A percentile compares a stretch with the other conserved stretches of the same genome.
phyloP scores from a whole-genome alignment of 2,113 vertebrate species.

The Vanacampus margaritifer region DNA sequence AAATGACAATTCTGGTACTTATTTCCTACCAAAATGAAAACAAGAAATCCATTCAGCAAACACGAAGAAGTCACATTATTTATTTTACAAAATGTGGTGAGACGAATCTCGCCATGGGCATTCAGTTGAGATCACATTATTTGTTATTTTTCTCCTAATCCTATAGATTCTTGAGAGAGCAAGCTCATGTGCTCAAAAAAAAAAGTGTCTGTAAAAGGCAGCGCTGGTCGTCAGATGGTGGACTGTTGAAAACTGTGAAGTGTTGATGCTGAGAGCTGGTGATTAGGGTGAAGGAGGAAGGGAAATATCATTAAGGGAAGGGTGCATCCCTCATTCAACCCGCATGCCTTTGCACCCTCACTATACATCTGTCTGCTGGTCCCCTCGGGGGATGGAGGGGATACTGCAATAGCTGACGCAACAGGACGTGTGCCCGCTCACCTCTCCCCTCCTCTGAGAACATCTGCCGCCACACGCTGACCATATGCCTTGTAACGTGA shows the following conservation, averaged over 20 bases:
- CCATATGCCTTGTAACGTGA: conserved; percentile 51
- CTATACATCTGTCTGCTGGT: conserved; percentile 45
- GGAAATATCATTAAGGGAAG: conserved; percentile 33
- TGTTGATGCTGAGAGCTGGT: conserved; percentile 6
- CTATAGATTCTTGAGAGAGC: background rate
- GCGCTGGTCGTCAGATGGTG: background rate
- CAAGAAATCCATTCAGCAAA: too few species aligned
- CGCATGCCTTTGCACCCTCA: conserved; percentile 23
- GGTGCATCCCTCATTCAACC: conserved; percentile 26
- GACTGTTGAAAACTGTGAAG: background rate
- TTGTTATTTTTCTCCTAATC: background rate
- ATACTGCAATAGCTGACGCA: conserved; percentile 27
- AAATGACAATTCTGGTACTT: too few species aligned
- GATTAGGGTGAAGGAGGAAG: conserved; percentile 16
- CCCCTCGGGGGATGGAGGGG: conserved; percentile 12
- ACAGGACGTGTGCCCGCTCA: conserved; percentile 33
- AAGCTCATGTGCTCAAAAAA: background rate
- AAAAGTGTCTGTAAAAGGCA: background rate
- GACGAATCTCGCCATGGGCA: background rate
- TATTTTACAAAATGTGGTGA: too few species aligned
- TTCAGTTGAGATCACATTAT: background rate
- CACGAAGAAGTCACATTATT: too few species aligned
- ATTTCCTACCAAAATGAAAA: too few species aligned
- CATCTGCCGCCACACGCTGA: conserved; percentile 55
- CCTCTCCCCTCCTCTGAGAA: conserved; percentile 45